Percentiles rank a stretch among this genome's conserved stretches.
Evolutionary conservation across 1,140 invertebrate genomes (phyloP).

Genomic region (Procambarus virginalis): DNA sequence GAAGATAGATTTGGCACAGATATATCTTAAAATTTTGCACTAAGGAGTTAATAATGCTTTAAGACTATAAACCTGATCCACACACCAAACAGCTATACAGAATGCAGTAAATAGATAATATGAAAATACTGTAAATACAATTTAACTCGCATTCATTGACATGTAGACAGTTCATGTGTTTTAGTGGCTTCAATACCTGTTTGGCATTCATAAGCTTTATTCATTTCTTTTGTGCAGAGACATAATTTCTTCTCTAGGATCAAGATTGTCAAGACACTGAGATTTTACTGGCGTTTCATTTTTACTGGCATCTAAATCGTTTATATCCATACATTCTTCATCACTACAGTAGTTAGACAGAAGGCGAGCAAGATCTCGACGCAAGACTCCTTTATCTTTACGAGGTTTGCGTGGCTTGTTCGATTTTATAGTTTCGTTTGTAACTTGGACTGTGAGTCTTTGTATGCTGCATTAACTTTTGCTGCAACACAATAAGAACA

Average conservation of each 20-base stretch:
- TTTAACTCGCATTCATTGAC: too few relatives aligned
- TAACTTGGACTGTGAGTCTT: slow-evolving; percentile 23
- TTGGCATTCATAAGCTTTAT: neutral
- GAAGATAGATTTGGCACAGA: too few relatives aligned
- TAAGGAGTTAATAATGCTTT: too few relatives aligned
- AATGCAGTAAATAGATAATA: too few relatives aligned
- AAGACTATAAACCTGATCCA: too few relatives aligned
- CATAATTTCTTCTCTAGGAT: neutral
- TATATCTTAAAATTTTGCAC: too few relatives aligned
- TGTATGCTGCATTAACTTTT: slow-evolving; percentile 37
- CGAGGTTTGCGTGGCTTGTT: slow-evolving; percentile 39
- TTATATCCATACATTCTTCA: neutral
- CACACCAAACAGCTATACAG: too few relatives aligned
- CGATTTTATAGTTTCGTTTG: neutral
- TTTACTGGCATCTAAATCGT: neutral
- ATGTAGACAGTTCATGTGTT: too few relatives aligned
- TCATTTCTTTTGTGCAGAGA: neutral
- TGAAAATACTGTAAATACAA: too few relatives aligned
- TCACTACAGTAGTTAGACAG: slow-evolving; percentile 24
- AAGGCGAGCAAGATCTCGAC: slow-evolving; percentile 9
- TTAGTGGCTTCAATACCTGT: too few relatives aligned
- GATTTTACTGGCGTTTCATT: neutral
- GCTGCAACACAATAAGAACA: neutral
- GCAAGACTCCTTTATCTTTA: slow-evolving; percentile 26
- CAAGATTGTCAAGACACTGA: neutral